These are phyloP conservation scores for Orthonychiurus folsomi DNA, from an alignment of 2,888 invertebrate species.

Conservation along the genomic window DNA sequence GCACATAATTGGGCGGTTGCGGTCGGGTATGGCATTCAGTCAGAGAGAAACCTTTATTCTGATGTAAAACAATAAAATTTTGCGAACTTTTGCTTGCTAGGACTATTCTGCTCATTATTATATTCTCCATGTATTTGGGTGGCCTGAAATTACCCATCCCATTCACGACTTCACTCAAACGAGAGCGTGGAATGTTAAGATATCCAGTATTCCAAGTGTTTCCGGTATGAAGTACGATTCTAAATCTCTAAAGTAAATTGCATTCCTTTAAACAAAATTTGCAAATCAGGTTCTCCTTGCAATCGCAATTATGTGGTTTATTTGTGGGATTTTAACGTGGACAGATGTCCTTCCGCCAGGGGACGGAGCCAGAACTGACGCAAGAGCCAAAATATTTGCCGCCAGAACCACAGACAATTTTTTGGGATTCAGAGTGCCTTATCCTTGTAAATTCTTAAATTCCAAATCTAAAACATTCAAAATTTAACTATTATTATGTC, in stretches of 20 bases:
- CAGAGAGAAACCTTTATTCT: too few relatives aligned
- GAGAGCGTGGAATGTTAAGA: neutral
- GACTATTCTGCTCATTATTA: neutral
- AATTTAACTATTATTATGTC: neutral
- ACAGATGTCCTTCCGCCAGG: slow-evolving; percentile 54
- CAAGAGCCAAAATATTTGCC: slow-evolving; percentile 55
- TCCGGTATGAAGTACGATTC: too few relatives aligned
- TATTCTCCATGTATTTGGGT: neutral
- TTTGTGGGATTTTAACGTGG: slow-evolving; percentile 60
- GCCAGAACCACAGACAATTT: slow-evolving; percentile 60
- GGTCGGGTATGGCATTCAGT: neutral
- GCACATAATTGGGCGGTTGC: slow-evolving; percentile 51
- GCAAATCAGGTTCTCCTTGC: slow-evolving; percentile 65
- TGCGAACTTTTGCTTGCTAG: too few relatives aligned
- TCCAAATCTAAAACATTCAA: neutral
- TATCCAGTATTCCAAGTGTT: neutral
- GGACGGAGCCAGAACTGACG: slow-evolving; percentile 64
- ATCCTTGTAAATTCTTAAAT: slow-evolving; percentile 53
- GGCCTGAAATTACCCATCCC: neutral
- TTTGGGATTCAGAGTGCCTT: slow-evolving; percentile 69
- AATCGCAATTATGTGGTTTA: slow-evolving; percentile 64
- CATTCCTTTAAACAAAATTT: neutral
- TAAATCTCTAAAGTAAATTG: slow-evolving; percentile 2
- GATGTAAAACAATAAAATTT: too few relatives aligned
- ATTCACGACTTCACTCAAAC: slow-evolving; percentile 3